Base-by-base conservation (phyloP, 2,888 invertebrate species). In the Opisthograptis luteolata region DNA sequence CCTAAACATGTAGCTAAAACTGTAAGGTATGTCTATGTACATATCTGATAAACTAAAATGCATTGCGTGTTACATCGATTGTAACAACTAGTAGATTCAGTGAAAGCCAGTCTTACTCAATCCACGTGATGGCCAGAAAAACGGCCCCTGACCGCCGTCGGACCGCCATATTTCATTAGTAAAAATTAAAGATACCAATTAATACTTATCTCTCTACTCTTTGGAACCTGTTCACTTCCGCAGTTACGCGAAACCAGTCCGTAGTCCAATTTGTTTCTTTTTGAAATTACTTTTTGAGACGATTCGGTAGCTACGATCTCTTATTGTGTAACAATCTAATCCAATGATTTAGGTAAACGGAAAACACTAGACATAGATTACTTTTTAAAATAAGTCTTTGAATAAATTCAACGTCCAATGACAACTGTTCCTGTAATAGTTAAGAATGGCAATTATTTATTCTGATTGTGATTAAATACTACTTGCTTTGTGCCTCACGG, bases 161-260 rank as follows among this genome's bases (percentile, higher is more conserved):
- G 65, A 60, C 59, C 58, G 60, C 67, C 64, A 69, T 78, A 75
- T 78, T 82, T 80, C 74, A 83, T 85, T 79, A 79, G 74, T 80
- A 64, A 81, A 84, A 83, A 85, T 83, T 80, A 72, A 82, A 81
- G 43, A 84, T 73, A 77, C 76, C 76, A 86, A 87, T 88, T 80
- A 86, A 83, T 81, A 78, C 76, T 79, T 78, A 80, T 79, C 77
- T 79, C 72, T n/a, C 48, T 17, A 35, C 59, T 58, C 62, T 60
- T 64, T 64, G 61, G 76, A 87, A 88, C 89, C 83, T 74, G 89
- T 87, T 81, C 64, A 83, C 89, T 89, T 89, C 89, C 89, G 87
- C 84, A 81, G 78, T 89, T 89, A 89, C 88, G 77, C 84, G 55
- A 62, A 81, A 84, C 85, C 79, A 70, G 83, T 84, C 66, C 52